These are phyloP conservation scores for Orchestes rusci DNA, from an alignment of 2,888 invertebrate genomes.

Conservation along the genomic window DNA sequence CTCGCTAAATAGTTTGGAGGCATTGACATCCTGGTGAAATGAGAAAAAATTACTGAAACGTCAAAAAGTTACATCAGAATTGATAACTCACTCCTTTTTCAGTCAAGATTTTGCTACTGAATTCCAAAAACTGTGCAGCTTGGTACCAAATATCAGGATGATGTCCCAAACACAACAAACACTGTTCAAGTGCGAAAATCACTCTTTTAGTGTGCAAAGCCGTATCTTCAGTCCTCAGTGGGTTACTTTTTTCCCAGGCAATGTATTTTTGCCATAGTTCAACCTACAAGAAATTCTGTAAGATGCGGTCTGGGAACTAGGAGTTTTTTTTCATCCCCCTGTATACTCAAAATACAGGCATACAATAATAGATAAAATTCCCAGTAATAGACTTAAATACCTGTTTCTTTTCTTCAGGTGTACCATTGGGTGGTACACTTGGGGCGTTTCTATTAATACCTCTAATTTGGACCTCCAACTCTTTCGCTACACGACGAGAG, in stretches of 20 bases:
- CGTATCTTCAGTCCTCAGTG: constrained; percentile 92
- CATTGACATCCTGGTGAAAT: constrained; percentile 88
- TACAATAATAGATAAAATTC: too few species aligned
- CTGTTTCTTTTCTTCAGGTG: constrained; percentile 87
- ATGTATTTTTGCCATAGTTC: constrained; percentile 99
- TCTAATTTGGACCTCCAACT: constrained; percentile 88
- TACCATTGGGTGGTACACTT: constrained; percentile 90
- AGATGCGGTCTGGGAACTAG: too few species aligned
- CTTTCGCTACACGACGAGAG: constrained; percentile 91
- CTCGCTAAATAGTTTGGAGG: constrained; percentile 87
- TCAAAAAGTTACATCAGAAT: too few species aligned
- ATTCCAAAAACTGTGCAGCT: constrained; percentile 93
- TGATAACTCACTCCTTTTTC: constrained; percentile 91
- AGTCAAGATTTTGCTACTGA: constrained; percentile 84
- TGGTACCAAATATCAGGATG: constrained; percentile 99
- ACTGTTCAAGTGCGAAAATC: constrained; percentile 98
- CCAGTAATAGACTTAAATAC: constrained; percentile 45
- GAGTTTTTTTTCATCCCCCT: too few species aligned
- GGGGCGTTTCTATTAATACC: constrained; percentile 94
- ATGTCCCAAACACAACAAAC: constrained; percentile 90
- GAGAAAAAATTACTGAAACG: too few species aligned
- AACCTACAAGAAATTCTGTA: constrained; percentile 66
- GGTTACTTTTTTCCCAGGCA: constrained; percentile 94
- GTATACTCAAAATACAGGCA: too few species aligned
- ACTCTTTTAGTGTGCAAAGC: constrained; percentile 88